Evolutionary conservation across 2,797 vertebrate species (phyloP).

Genomic region (Chaunax sp.): DNA sequence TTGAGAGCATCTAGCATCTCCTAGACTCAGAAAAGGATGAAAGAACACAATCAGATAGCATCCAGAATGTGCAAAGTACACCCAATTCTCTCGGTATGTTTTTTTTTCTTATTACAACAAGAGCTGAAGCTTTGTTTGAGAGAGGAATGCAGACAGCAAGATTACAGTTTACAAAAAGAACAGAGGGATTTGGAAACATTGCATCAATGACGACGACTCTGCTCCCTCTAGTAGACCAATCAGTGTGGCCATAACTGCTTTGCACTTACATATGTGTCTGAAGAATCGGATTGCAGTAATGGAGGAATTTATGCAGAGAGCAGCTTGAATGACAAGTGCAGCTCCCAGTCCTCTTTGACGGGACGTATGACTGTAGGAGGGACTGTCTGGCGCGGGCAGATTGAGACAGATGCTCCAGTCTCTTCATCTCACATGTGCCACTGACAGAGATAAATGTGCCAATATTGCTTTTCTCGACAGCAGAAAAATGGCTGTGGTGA

Average conservation of each 20-base stretch:
- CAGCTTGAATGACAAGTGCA: constrained; percentile 60
- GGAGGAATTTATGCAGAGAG: constrained; percentile 39
- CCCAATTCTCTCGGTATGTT: neutral
- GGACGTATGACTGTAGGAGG: constrained; percentile 60
- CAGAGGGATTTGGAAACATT: no score
- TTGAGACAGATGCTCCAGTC: constrained; percentile 61
- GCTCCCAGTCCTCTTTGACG: constrained; percentile 33
- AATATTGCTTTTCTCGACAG: constrained; percentile 39
- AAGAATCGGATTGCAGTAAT: constrained; percentile 4
- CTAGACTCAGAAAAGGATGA: neutral
- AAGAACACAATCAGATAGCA: no score
- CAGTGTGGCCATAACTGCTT: constrained; percentile 20
- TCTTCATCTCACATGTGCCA: constrained; percentile 35
- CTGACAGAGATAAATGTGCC: constrained; percentile 69
- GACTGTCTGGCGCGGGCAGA: constrained; percentile 52
- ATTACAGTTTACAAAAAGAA: no score
- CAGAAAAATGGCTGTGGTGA: constrained; percentile 25
- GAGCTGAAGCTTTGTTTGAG: no score
- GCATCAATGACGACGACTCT: no score
- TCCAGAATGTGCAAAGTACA: neutral
- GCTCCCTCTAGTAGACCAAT: neutral
- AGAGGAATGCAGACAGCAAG: no score
- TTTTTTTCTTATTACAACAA: no score
- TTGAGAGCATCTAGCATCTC: no score
- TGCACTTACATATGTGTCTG: neutral